Conservation (phyloP, 2,113 vertebrate genomes). For the Ageneiosus marmoratus region DNA sequence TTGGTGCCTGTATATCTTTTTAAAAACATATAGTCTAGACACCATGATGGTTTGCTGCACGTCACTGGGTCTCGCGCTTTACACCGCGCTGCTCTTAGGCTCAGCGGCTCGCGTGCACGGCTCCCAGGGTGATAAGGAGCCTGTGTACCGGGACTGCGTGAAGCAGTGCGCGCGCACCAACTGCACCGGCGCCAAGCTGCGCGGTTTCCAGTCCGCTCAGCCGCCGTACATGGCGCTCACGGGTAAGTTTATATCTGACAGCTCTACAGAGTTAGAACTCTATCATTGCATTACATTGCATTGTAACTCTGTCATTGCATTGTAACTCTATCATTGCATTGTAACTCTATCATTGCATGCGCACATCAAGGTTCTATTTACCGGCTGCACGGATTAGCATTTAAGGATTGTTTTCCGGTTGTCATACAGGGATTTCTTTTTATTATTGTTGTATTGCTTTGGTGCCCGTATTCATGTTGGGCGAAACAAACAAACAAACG, state of each 20-base stretch:
- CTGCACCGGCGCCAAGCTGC: constrained; percentile 85
- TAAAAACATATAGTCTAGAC: constrained; percentile 52
- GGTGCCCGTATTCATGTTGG: not conserved
- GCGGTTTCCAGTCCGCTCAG: constrained; percentile 83
- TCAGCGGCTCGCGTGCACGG: constrained; percentile 60
- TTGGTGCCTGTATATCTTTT: not conserved
- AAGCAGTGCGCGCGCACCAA: constrained; percentile 84
- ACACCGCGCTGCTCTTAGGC: constrained; percentile 59
- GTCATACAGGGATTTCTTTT: not conserved
- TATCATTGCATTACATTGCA: too few relatives aligned
- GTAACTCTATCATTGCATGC: too few relatives aligned
- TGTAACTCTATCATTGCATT: too few relatives aligned
- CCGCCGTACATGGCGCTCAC: constrained; percentile 93
- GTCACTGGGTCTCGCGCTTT: constrained; percentile 64
- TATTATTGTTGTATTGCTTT: not conserved
- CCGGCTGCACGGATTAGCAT: too few relatives aligned
- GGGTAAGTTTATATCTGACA: constrained; percentile 60
- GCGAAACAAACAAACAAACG: not conserved
- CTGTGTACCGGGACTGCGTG: constrained; percentile 91
- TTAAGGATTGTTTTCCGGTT: not conserved
- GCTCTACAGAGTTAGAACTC: too few relatives aligned
- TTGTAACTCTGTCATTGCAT: too few relatives aligned
- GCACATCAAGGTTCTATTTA: too few relatives aligned
- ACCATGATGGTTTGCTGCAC: constrained; percentile 48
- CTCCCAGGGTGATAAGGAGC: constrained; percentile 92